Conservation (phyloP, 2,797 vertebrate genomes). For the Pseudocheirus occidentalis region DNA sequence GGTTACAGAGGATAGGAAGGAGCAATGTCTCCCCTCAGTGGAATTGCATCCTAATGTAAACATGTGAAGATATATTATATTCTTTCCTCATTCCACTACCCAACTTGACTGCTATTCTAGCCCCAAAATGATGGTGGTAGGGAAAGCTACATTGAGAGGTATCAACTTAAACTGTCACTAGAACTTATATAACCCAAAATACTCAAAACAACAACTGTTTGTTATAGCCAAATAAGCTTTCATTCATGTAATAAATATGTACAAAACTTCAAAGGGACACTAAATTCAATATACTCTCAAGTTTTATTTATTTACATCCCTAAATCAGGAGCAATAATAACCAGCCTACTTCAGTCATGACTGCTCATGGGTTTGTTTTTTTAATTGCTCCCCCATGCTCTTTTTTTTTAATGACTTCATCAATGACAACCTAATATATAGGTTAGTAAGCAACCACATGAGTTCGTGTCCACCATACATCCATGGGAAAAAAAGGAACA, state of each 20-base stretch:
- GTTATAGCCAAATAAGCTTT: constrained; percentile 13
- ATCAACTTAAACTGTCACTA: not conserved
- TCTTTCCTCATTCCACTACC: not conserved
- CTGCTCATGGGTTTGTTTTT: not conserved
- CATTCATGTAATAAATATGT: not conserved
- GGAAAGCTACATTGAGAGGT: constrained; percentile 2
- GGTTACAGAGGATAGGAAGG: not conserved
- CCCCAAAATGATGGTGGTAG: not conserved
- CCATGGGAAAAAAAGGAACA: not conserved
- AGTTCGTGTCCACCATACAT: not conserved
- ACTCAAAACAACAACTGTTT: not conserved
- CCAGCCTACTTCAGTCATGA: not conserved
- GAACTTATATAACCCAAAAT: not conserved
- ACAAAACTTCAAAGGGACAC: not conserved
- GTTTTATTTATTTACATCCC: not conserved
- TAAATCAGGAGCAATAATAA: constrained; percentile 1
- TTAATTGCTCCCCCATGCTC: not conserved
- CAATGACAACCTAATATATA: not conserved
- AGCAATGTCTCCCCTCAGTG: not conserved
- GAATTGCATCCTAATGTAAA: not conserved
- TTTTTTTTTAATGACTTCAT: not conserved
- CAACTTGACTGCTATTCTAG: not conserved
- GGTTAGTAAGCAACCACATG: not conserved
- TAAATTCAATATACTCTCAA: not conserved
- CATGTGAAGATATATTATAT: not conserved